phyloP scores from a whole-genome alignment of 2,113 vertebrate genomes.

The Corydoras sp. region DNA sequence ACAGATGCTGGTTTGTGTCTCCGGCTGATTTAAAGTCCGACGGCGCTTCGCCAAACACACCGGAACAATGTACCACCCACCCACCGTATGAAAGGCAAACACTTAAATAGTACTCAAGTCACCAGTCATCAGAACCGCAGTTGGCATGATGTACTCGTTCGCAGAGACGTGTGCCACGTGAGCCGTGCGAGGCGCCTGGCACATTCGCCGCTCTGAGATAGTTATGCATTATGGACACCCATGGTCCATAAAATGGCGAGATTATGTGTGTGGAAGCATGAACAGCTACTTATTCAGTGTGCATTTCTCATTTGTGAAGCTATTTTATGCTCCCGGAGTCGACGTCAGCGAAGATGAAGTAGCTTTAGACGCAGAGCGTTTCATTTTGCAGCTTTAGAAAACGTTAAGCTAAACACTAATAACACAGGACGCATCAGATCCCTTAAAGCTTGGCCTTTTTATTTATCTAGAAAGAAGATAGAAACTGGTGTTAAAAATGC shows the following conservation, averaged over 20 bases:
- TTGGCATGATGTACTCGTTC: neutral
- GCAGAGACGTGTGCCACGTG: neutral
- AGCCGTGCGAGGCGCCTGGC: neutral
- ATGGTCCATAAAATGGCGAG: neutral
- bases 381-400: neutral
- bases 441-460: too few species aligned
- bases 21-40: constrained; percentile 49
- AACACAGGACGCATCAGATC: too few species aligned
- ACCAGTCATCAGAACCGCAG: neutral
- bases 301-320: neutral
- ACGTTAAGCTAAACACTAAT: neutral
- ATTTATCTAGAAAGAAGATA: too few species aligned
- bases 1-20: constrained; percentile 48
- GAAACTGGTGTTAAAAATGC: too few species aligned
- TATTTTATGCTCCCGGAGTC: neutral
- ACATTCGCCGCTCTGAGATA: neutral
- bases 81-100: constrained; percentile 6
- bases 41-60: constrained; percentile 24
- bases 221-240: neutral
- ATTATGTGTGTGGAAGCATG: neutral
- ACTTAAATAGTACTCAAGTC: neutral
- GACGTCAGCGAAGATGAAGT: neutral
- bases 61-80: neutral
- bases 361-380: neutral
- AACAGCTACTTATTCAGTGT: neutral